Evolutionary conservation across 2,888 invertebrate species (phyloP).

Genomic region (Pseudoips prasinana): DNA sequence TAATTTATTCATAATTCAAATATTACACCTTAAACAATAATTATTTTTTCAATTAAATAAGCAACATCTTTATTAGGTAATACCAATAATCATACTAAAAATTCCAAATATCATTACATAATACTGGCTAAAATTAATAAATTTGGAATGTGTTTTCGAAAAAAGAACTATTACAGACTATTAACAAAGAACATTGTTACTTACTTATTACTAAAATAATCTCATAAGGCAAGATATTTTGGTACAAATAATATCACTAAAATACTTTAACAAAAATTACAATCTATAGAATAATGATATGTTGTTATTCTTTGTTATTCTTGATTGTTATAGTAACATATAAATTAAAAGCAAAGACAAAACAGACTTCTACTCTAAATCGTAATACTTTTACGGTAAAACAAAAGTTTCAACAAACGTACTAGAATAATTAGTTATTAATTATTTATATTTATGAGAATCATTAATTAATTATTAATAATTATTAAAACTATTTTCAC

Average conservation of each 20-base stretch:
- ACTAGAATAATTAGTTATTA: not conserved
- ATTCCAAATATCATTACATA: no score
- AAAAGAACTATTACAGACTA: conserved; percentile 3
- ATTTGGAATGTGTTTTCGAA: conserved; percentile 25
- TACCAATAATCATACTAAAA: no score
- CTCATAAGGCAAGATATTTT: conserved; percentile 39
- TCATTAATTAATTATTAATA: conserved; percentile 12
- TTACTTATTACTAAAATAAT: conserved; percentile 13
- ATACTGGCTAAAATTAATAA: conserved; percentile 2
- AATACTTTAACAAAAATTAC: conserved; percentile 13
- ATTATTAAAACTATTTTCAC: not conserved
- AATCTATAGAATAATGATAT: conserved; percentile 59
- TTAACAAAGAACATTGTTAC: conserved; percentile 9
- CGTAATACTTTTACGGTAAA: conserved; percentile 67
- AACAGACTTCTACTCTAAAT: conserved; percentile 46
- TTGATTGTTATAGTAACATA: conserved; percentile 47
- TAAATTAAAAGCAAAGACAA: conserved; percentile 28
- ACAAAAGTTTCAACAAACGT: conserved; percentile 15
- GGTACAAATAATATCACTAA: conserved; percentile 30
- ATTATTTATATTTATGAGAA: conserved; percentile 19
- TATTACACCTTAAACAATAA: conserved; percentile 11
- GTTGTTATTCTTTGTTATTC: conserved; percentile 71
- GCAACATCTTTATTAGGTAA: conserved; percentile 1
- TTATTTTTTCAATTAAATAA: conserved; percentile 3
- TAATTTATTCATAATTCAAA: conserved; percentile 43